Evolutionary conservation across 1,140 invertebrate genomes (phyloP), one percentile per base, ranked within the genome.

Genomic region (Lordiphosa stackelbergi): DNA sequence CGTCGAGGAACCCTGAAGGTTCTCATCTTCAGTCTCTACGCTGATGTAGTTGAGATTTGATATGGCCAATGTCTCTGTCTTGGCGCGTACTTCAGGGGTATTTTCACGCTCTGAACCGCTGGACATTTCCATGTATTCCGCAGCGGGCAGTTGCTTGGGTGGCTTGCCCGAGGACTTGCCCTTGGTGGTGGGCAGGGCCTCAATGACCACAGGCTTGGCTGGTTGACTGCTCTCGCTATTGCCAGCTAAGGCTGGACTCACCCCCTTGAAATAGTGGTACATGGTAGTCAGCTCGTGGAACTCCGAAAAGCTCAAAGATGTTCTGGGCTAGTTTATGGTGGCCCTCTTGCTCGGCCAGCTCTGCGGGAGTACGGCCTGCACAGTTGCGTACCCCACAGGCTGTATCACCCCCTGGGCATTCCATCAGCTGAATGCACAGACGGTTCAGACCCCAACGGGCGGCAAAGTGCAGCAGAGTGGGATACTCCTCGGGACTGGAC

Each of bases 381-480:
- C 90, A 88, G 81, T 96, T 97, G 40, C 91, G 90, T 5, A 95
- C 88, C n/a, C 94, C 93, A 64, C 93, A 93, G 0, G 95, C 95
- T 0, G 92, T 89, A 53, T 93, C 92, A 5, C 94, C 94, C 1
- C 94, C 95, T 0, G 95, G 94, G 85, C 94, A 95, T 64, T 97
- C 95, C 60, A 97, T 86, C 22, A 97, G 87, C 74, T 93, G 92
- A 90, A 94, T 93, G 34, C 93, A 92, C 5, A 97, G 89, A 60
- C 94, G 92, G 83, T 95, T 94, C 45, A 97, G 88, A 0, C 95
- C 95, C 86, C 95, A 96, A 48, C 93, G 91, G 1, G 95, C 95
- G 0, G 95, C 93, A 87, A 96, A 97, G 84, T 97, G 96, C 5
- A 97, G 88, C 16, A 97, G 85, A 0, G 95, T 97, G 1, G 96